phyloP scores from a whole-genome alignment of 2,888 invertebrate genomes.

The Cynaeus angustus region DNA sequence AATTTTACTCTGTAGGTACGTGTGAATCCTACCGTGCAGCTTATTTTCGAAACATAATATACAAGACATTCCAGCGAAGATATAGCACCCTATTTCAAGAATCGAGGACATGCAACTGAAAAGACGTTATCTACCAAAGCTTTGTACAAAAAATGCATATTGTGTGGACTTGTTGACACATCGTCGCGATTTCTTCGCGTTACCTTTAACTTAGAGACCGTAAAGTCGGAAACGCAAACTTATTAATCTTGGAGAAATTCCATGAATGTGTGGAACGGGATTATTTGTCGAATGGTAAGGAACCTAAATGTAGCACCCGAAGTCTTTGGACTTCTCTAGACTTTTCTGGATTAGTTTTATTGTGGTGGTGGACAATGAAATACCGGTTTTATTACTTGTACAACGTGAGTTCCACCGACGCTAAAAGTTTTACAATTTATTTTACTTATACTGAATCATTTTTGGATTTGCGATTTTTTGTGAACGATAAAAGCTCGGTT shows the following conservation, averaged over 20 bases:
- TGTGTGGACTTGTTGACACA: background rate
- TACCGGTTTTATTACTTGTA: constrained; percentile 48
- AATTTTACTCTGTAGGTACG: constrained; percentile 10
- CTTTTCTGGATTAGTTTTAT: constrained; percentile 48
- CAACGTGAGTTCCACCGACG: constrained; percentile 43
- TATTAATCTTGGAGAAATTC: background rate
- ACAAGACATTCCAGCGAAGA: constrained; percentile 3
- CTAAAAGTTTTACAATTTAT: constrained; percentile 43
- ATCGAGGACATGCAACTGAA: constrained; percentile 2
- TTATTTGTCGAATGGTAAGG: constrained; percentile 11
- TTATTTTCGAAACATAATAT: constrained; percentile 10
- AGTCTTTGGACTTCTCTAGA: constrained; percentile 36
- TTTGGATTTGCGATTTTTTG: constrained; percentile 40
- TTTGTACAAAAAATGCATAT: constrained; percentile 2
- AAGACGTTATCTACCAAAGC: background rate
- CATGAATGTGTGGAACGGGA: background rate
- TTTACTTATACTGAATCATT: constrained; percentile 33
- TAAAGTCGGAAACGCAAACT: too few relatives aligned
- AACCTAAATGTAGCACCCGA: constrained; percentile 27
- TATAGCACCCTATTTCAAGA: constrained; percentile 4
- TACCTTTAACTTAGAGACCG: too few relatives aligned
- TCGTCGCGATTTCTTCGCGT: background rate
- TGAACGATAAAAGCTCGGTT: constrained; percentile 22
- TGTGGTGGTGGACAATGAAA: constrained; percentile 45
- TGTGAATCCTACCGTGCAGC: constrained; percentile 8